Base-by-base conservation (phyloP, 2,113 vertebrate species). In the Cepphus grylle region DNA sequence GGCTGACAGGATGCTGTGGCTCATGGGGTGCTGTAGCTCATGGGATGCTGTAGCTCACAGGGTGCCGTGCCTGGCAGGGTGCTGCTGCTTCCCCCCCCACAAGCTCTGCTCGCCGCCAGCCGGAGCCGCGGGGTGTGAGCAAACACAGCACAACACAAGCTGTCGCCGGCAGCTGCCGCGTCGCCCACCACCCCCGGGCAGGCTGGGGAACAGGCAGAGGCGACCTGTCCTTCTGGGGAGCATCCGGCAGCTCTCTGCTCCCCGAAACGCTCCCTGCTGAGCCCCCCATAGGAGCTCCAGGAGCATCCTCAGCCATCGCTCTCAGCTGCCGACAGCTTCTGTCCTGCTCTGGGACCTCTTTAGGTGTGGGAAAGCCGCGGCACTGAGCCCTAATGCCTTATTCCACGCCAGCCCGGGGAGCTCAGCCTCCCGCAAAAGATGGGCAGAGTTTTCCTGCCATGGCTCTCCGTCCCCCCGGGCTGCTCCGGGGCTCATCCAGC, bases 91-190 rank as follows among this genome's bases (percentile, higher is more conserved):
- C 49, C 65, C 73, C 73, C 76, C n/a, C 49, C 66, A 67, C 21
- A 11, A 17, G 12, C 67, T 36, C 34, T 11, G 66, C 59, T 87
- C 66, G 5, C 21, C 5, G 7, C 58, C 93, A 94, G 72, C 59
- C 23, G 12, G 40, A 45, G 83, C 84, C 0, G 14, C 7, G 8
- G 26, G 56, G 67, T 5, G 85, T 25, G 34, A 81, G 63, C 74
- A 70, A 88, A 71, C 93, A 76, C 22, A 53, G 8, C 2, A 4
- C 89, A 94, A 77, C 93, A 94, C 85, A 89, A 85, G 85, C 93
- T 94, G 93, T 55, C 2, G 4, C 62, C 27, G 2, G 74, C 85
- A 81, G 74, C 93, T 86, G 90, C 74, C 2, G 7, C 73, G 1
- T 63, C 79, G 21, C 89, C 84, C 84, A 74, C 78, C 53, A 5